Evolutionary conservation across 37 sponge, comb jelly and placozoan species (phyloP).

Genomic region (Lycopodina hypogea): DNA sequence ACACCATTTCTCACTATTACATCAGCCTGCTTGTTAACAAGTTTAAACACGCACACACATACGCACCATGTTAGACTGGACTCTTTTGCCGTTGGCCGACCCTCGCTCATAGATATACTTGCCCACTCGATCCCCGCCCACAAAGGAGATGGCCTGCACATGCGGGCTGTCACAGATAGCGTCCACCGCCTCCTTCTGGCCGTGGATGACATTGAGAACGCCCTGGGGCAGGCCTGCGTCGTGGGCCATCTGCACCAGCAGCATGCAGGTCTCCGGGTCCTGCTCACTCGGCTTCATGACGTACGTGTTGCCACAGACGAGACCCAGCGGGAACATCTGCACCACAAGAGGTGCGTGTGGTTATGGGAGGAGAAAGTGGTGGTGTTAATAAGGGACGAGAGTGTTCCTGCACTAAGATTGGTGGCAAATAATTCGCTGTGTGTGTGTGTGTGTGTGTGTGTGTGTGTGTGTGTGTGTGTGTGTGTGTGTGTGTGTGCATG

Average conservation of each 20-base stretch:
- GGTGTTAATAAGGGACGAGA: no score
- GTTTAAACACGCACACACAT: not conserved
- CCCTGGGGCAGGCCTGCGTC: constrained; percentile 96
- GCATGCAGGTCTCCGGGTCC: constrained; percentile 91
- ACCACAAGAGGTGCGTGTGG: not conserved
- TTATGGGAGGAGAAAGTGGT: not conserved
- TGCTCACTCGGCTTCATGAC: constrained; percentile 95
- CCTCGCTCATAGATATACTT: constrained; percentile 94
- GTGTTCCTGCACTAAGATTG: no score
- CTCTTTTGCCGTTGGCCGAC: constrained; percentile 93
- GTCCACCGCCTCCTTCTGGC: constrained; percentile 79
- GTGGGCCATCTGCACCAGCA: constrained; percentile 80
- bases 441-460: no score
- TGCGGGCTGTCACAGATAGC: constrained; percentile 89
- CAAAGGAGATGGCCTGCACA: constrained; percentile 95
- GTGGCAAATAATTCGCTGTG: no score
- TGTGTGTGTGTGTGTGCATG: no score
- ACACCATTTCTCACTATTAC: no score
- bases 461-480: no score
- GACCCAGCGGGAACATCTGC: constrained; percentile 96
- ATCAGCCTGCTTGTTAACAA: no score
- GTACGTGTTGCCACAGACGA: constrained; percentile 94
- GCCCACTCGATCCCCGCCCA: constrained; percentile 91
- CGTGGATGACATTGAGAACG: constrained; percentile 95
- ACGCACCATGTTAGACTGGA: constrained; percentile 95